Evolutionary conservation across 1,140 invertebrate genomes (phyloP).

Genomic region (Proctacanthus coquilletti): DNA sequence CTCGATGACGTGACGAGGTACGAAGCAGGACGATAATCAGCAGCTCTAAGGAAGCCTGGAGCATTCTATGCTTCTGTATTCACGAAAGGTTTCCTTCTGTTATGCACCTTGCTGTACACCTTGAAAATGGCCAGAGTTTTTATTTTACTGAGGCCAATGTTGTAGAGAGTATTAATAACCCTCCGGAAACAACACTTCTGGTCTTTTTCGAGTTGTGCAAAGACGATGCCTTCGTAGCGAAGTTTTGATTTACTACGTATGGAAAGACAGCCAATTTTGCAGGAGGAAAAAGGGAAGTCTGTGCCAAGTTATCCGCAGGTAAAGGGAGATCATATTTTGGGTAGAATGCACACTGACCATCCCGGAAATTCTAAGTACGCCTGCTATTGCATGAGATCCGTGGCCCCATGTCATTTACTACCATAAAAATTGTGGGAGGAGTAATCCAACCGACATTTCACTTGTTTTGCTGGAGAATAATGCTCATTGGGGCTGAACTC

Average conservation of each 20-base stretch:
- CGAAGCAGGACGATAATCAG: slow-evolving; percentile 32
- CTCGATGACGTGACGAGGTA: no score
- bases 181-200: no score
- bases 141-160: slow-evolving; percentile 22
- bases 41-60: slow-evolving; percentile 31
- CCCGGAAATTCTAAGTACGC: slow-evolving; percentile 23
- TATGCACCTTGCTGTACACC: slow-evolving; percentile 25
- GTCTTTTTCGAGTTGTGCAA: no score
- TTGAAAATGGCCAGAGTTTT: slow-evolving; percentile 27
- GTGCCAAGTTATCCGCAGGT: no score
- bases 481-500: slow-evolving; percentile 18
- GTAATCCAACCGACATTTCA: slow-evolving; percentile 21
- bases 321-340: no score
- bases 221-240: no score
- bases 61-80: slow-evolving; percentile 22
- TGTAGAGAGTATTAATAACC: no score
- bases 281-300: no score
- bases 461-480: slow-evolving; percentile 25
- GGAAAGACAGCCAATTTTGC: no score
- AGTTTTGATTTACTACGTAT: no score
- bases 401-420: slow-evolving; percentile 29
- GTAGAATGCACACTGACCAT: slow-evolving; percentile 25
- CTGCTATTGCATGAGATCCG: slow-evolving; percentile 26
- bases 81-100: slow-evolving; percentile 26
- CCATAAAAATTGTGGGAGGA: slow-evolving; percentile 26